Base-by-base conservation (phyloP, 2,888 invertebrate genomes). In the Uropetala carovei region DNA sequence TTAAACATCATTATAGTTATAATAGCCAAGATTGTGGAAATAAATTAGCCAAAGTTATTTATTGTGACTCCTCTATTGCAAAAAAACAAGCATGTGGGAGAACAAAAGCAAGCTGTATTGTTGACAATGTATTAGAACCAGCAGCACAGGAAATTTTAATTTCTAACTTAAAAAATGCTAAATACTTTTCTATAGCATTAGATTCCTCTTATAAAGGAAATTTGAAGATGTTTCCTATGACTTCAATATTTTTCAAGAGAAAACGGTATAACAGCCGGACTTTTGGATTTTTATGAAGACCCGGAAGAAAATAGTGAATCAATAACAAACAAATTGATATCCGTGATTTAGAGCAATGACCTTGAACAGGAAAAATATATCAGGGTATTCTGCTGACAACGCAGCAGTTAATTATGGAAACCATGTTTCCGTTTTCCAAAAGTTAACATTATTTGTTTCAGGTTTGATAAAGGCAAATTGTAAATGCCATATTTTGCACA, bases 21-120 rank as follows among this genome's bases (percentile, higher is more conserved):
- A n/a, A n/a, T n/a, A n/a, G n/a, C n/a, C n/a, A n/a, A n/a, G n/a
- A n/a, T n/a, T n/a, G n/a, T n/a, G n/a, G n/a, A 75, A 75, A 75
- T 75, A n/a, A 75, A 75, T 75, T 75, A n/a, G 13, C 9, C 75
- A 14, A 75, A 75, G n/a, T 75, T 75, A 22, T 75, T 75, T 75
- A 75, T n/a, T n/a, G 59, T 14, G 59, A 9, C 14, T 1, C 75
- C 22, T 75, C 13, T 75, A 22, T 75, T 22, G 75, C 22, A 18
- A 22, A 75, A 75, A 75, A n/a, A 18, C 10, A 18, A 75, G 13
- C 59, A 59, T 59, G 9, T 14, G 14, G 9, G 14, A 14, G 14
- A 59, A 59, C 14, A 59, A 14, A 59, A 59, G 14, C 59, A 59
- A 14, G 59, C 59, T 59, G 59, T 59, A 59, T 9, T 59, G 59